A percentile compares a stretch with the other conserved stretches of the same genome.
Conservation (phyloP, 30 jellyfish, hydroid and myxozoan genomes). For the Aurelia sp. region DNA sequence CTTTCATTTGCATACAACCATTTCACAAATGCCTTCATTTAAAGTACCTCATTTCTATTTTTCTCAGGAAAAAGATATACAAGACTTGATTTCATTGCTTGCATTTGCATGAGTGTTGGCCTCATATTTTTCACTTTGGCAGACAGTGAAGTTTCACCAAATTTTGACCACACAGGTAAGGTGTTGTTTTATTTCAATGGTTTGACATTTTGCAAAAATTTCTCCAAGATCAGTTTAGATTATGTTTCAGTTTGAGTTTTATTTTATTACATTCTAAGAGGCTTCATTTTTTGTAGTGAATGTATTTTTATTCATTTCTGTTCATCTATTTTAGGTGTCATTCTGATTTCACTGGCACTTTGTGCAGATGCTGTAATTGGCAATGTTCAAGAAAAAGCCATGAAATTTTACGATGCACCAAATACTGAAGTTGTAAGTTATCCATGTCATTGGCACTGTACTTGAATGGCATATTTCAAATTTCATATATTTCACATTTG, state of each 20-base stretch:
- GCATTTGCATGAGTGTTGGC: constrained; percentile 93
- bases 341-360: constrained; percentile 76
- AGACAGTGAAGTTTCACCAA: constrained; percentile 88
- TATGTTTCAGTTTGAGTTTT: too few relatives aligned
- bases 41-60: not conserved
- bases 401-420: constrained; percentile 73
- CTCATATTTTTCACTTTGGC: constrained; percentile 84
- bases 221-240: too few relatives aligned
- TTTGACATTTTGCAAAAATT: too few relatives aligned
- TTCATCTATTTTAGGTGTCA: constrained; percentile 56
- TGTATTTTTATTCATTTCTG: too few relatives aligned
- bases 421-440: constrained; percentile 91
- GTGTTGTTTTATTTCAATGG: too few relatives aligned
- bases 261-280: too few relatives aligned
- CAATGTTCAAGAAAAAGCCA: constrained; percentile 92
- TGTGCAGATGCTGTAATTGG: constrained; percentile 98
- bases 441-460: not conserved
- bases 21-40: too few relatives aligned
- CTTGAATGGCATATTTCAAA: too few relatives aligned
- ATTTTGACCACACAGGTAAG: constrained; percentile 82
- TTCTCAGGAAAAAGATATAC: constrained; percentile 75
- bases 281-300: too few relatives aligned
- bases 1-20: too few relatives aligned
- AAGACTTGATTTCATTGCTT: constrained; percentile 71
- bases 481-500: too few relatives aligned